Evolutionary conservation across 2,888 invertebrate genomes (phyloP).

Genomic region (Tanytarsus gracilentus): DNA sequence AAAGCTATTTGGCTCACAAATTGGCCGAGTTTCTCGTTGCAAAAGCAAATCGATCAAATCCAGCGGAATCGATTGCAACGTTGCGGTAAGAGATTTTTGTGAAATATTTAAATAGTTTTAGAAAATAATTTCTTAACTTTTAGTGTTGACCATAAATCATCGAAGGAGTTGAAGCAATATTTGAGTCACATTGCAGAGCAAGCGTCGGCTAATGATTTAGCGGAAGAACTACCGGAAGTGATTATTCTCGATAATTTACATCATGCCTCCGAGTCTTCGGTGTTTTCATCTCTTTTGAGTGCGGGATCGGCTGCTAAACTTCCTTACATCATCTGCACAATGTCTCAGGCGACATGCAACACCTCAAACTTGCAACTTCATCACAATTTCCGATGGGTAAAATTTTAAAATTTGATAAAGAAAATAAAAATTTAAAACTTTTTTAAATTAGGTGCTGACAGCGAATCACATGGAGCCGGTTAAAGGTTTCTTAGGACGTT

Average conservation of each 20-base stretch:
- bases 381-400: slow-evolving; percentile 84
- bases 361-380: slow-evolving; percentile 91
- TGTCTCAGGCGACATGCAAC: slow-evolving; percentile 88
- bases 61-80: slow-evolving; percentile 85
- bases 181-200: slow-evolving; percentile 88
- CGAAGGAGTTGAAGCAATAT: slow-evolving; percentile 88
- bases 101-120: not conserved
- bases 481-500: slow-evolving; percentile 87
- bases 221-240: slow-evolving; percentile 78
- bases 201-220: slow-evolving; percentile 49
- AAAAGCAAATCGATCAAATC: slow-evolving; percentile 61
- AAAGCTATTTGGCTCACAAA: slow-evolving; percentile 89
- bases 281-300: slow-evolving; percentile 79
- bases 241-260: slow-evolving; percentile 93
- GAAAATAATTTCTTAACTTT: slow-evolving; percentile 27
- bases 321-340: slow-evolving; percentile 91
- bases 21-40: slow-evolving; percentile 90
- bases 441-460: slow-evolving; percentile 50
- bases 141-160: slow-evolving; percentile 89
- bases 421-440: not conserved
- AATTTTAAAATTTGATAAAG: not conserved
- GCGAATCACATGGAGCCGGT: slow-evolving; percentile 99
- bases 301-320: slow-evolving; percentile 69
- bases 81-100: slow-evolving; percentile 59
- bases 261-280: slow-evolving; percentile 85